Evolutionary conservation across 2,888 invertebrate species (phyloP).

Genomic region (Volucella zonaria): DNA sequence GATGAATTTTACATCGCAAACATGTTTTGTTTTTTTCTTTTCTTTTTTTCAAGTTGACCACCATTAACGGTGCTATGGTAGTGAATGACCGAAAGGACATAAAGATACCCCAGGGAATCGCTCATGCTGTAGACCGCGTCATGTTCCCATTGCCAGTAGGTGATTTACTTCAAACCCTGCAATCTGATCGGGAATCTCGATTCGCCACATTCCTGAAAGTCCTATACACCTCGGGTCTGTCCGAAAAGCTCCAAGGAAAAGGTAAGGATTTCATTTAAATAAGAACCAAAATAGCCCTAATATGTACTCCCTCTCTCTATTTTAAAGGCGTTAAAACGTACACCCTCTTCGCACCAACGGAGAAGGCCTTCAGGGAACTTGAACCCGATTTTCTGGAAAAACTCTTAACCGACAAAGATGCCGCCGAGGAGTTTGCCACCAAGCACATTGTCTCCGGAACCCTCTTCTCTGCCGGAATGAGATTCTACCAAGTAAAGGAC

Average conservation of each 20-base stretch:
- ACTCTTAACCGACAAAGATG: slow-evolving; percentile 86
- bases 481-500: slow-evolving; percentile 92
- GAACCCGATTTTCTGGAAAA: slow-evolving; percentile 85
- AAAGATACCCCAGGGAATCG: slow-evolving; percentile 92
- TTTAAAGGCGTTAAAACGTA: slow-evolving; percentile 89
- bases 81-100: slow-evolving; percentile 92
- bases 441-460: slow-evolving; percentile 90
- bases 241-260: slow-evolving; percentile 85
- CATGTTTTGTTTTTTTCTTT: neutral
- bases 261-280: slow-evolving; percentile 75
- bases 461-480: slow-evolving; percentile 92
- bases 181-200: slow-evolving; percentile 91
- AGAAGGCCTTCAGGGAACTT: slow-evolving; percentile 89
- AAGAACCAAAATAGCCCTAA: neutral
- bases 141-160: slow-evolving; percentile 96
- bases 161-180: slow-evolving; percentile 91
- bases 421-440: slow-evolving; percentile 89
- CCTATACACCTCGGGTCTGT: slow-evolving; percentile 89
- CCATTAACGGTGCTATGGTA: slow-evolving; percentile 92
- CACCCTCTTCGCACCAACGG: slow-evolving; percentile 93
- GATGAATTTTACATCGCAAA: neutral
- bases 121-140: slow-evolving; percentile 92
- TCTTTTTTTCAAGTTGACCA: slow-evolving; percentile 85
- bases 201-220: slow-evolving; percentile 91
- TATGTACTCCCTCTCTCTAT: neutral